Base-by-base conservation (phyloP, 2,797 vertebrate species). In the Mus caroli region DNA sequence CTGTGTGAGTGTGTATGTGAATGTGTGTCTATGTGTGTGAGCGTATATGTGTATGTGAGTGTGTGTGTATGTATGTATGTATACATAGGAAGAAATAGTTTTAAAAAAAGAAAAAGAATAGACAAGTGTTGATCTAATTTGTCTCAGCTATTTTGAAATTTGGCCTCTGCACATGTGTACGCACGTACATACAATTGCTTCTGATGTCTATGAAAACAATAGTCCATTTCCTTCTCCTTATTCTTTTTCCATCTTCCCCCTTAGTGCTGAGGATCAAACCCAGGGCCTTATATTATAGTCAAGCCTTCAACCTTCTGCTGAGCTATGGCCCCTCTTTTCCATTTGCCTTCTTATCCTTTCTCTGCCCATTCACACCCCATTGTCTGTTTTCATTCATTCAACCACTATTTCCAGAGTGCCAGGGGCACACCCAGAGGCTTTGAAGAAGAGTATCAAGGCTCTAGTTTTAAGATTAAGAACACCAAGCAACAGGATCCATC, bases 121-220 rank as follows among this genome's bases (percentile, higher is more conserved):
- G 31, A 58, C 26, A 58, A 58, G 5, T 34, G 85, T 54, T 94
- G 7, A 84, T 82, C 71, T 67, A 91, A 64, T 64, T 34, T 60
- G n/a, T 24, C 84, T 34, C 46, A 76, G 64, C 79, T 80, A 88
- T 31, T 96, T 86, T 95, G 79, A 60, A 77, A 56, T 34, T 88
- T 58, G 71, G 58, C 46, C 60, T 37, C 43, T 15, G n/a, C 24
- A 52, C 40, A 10, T 24, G 0, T 60, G 14, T 73, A 2, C 15
- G 3, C 46, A 1, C 5, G 8, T n/a, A 26, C 71, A 60, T 56
- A 37, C 69, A 31, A 3, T 9, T 40, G 9, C 24, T 56, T 62
- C 62, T 84, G 15, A 34, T n/a, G n/a, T 43, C 24, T 46, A 26
- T 37, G 24, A 46, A 19, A 2, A 26, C 62, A 3, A 34, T 6